Evolutionary conservation across 2,113 vertebrate species (phyloP).

Genomic region (Urocynchramus pylzowi): DNA sequence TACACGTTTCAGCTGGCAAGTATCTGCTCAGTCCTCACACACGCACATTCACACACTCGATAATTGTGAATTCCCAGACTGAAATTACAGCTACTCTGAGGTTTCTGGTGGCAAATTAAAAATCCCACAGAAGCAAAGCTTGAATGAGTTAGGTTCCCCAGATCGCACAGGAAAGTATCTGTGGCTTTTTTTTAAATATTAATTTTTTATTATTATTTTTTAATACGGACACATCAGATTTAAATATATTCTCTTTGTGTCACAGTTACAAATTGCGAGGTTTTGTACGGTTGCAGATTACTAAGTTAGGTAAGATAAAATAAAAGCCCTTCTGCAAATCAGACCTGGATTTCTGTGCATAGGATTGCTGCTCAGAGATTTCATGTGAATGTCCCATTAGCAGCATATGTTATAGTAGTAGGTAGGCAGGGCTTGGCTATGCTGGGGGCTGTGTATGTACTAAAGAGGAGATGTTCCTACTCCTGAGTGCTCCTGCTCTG

Average conservation of each 20-base stretch:
- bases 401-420: neutral
- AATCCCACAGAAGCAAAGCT: slow-evolving; percentile 42
- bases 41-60: neutral
- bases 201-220: neutral
- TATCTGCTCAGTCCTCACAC: neutral
- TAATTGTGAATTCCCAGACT: slow-evolving; percentile 44
- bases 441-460: neutral
- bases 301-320: neutral
- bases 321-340: neutral
- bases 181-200: neutral
- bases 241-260: slow-evolving; percentile 5
- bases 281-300: neutral
- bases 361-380: neutral
- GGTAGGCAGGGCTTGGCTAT: neutral
- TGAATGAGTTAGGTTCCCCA: slow-evolving; percentile 4
- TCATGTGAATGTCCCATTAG: neutral
- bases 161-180: neutral
- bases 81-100: slow-evolving; percentile 54
- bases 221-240: neutral
- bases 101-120: slow-evolving; percentile 54
- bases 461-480: neutral
- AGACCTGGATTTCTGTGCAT: neutral
- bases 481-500: neutral
- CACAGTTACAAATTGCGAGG: neutral
- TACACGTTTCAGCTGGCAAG: slow-evolving; percentile 44